Evolutionary conservation across 2,888 invertebrate species (phyloP).

Genomic region (Blastobasis lacticolella): DNA sequence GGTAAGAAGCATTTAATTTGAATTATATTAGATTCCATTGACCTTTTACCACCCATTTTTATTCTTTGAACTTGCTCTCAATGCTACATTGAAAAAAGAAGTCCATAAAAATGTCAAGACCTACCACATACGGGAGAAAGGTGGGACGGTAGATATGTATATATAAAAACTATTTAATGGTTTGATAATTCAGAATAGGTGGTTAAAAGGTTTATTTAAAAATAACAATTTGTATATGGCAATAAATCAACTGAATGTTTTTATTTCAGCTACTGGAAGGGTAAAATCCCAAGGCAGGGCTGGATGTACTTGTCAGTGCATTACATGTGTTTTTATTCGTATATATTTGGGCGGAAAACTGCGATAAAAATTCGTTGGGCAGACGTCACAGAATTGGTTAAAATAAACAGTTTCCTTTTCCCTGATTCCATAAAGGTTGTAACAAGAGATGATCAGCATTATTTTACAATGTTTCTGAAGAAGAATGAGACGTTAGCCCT

Average conservation of each 20-base stretch:
- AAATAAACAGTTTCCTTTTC: slow-evolving; percentile 84
- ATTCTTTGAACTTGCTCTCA: too few species aligned
- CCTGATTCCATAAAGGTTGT: slow-evolving; percentile 91
- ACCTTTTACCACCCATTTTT: background rate
- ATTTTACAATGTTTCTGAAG: slow-evolving; percentile 93
- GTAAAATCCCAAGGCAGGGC: slow-evolving; percentile 94
- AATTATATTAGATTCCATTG: background rate
- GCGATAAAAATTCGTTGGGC: slow-evolving; percentile 92
- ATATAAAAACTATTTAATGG: too few species aligned
- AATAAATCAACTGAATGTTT: too few species aligned
- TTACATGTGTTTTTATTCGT: slow-evolving; percentile 96
- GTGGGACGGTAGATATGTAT: too few species aligned
- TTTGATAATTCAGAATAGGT: too few species aligned
- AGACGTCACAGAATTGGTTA: slow-evolving; percentile 87
- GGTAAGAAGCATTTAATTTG: slow-evolving; percentile 71
- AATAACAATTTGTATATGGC: too few species aligned
- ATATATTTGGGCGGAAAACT: slow-evolving; percentile 92
- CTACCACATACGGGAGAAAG: too few species aligned
- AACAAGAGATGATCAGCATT: slow-evolving; percentile 89
- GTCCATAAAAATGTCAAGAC: too few species aligned
- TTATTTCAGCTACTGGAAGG: slow-evolving; percentile 89
- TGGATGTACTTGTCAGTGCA: slow-evolving; percentile 98
- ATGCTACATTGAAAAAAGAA: too few species aligned
- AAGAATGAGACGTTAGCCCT: slow-evolving; percentile 91
- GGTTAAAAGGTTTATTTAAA: too few species aligned